Conservation (phyloP, 2,888 invertebrate species). For the Eilema sororculum region DNA sequence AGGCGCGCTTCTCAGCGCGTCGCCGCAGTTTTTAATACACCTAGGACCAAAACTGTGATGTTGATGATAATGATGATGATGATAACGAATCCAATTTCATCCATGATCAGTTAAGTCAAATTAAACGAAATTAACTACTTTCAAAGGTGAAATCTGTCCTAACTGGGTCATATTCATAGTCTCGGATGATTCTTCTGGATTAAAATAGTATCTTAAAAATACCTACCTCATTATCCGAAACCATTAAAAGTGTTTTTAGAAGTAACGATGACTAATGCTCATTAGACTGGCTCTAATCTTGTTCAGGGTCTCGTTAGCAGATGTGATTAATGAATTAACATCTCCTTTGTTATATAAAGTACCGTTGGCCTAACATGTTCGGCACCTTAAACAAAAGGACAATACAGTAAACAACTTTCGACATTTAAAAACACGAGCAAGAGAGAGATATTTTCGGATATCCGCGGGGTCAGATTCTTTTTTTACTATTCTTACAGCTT, state of each 20-base stretch:
- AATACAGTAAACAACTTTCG: slow-evolving; percentile 27
- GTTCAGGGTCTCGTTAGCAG: slow-evolving; percentile 43
- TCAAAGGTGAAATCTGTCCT: background rate
- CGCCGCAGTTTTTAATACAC: too few relatives aligned
- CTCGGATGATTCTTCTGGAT: background rate
- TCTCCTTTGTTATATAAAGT: slow-evolving; percentile 37
- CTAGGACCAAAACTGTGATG: too few relatives aligned
- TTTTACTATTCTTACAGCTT: slow-evolving; percentile 41
- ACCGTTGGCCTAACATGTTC: slow-evolving; percentile 24
- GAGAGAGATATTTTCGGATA: slow-evolving; percentile 47
- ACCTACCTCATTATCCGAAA: slow-evolving; percentile 4
- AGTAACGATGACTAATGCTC: slow-evolving; percentile 12
- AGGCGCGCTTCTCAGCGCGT: too few relatives aligned
- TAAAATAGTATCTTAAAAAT: background rate
- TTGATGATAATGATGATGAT: too few relatives aligned
- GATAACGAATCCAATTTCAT: background rate
- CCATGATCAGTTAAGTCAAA: background rate
- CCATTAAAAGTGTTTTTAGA: background rate
- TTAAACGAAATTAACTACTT: background rate
- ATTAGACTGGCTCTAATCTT: slow-evolving; percentile 36
- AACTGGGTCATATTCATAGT: background rate
- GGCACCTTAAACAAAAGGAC: slow-evolving; percentile 32
- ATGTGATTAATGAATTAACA: slow-evolving; percentile 30
- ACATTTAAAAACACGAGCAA: slow-evolving; percentile 34
- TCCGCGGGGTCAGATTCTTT: slow-evolving; percentile 46